Conservation (phyloP, 2,888 invertebrate genomes). For the Agrotis segetum region DNA sequence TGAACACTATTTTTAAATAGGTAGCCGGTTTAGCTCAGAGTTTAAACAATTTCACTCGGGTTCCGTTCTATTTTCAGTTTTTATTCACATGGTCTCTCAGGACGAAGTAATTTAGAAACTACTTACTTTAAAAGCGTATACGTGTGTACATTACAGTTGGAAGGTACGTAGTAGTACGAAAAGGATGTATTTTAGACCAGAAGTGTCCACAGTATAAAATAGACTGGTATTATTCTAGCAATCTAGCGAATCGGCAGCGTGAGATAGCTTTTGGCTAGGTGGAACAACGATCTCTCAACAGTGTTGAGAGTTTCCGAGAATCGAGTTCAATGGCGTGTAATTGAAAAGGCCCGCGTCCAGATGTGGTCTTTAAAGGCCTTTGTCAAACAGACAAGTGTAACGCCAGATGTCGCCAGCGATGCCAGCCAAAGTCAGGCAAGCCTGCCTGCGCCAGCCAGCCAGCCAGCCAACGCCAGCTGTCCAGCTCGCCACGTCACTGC, state of each 20-base stretch:
- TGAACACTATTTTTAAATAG: constrained; percentile 53
- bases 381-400: no score
- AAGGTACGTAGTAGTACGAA: neutral
- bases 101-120: constrained; percentile 37
- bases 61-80: constrained; percentile 40
- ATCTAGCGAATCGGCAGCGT: neutral
- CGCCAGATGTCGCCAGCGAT: no score
- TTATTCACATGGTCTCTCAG: constrained; percentile 31
- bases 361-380: neutral
- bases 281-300: neutral
- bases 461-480: no score
- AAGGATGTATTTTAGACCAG: constrained; percentile 8
- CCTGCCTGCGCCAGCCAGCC: no score
- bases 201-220: constrained; percentile 1
- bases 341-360: neutral
- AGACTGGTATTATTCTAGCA: neutral
- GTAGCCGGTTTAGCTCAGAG: constrained; percentile 17
- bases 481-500: no score
- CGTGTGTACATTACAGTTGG: constrained; percentile 7
- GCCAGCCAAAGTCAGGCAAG: no score
- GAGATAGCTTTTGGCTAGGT: neutral
- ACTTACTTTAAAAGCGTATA: constrained; percentile 49
- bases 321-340: neutral
- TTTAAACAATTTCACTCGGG: constrained; percentile 45
- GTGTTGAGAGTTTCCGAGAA: neutral